Base-by-base conservation (phyloP, 2,888 invertebrate genomes). In the Mesochorus sp. region DNA sequence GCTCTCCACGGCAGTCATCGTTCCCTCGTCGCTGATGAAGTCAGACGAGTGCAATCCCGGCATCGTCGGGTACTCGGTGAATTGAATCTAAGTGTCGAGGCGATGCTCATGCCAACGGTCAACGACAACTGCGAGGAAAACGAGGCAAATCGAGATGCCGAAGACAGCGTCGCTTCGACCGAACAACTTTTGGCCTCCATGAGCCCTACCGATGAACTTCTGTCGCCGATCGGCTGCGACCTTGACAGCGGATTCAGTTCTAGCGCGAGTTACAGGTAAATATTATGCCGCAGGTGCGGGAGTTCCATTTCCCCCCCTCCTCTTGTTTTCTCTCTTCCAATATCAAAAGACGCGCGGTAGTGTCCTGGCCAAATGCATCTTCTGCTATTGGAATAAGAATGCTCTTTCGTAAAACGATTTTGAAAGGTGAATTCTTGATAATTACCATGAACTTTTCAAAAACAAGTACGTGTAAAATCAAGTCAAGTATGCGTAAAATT, bases 61-160 rank as follows among this genome's bases (percentile, higher is more conserved):
- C 97, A 97, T 91, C 94, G 95, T 85, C 93, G 96, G 88, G 96
- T 97, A 83, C 93, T 97, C 80, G 97, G 96, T 49, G 96, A 97
- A 91, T 92, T 97, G 76, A 97, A 97, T 92, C 93, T 97, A 77
- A 96, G 97, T 84, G 96, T 96, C 49, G 97, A 97, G 92, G 97
- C 96, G 51, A 97, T 97, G 96, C 91, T 97, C 82, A 97, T 97
- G 97, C 97, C 97, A 14, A 94, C 94, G 82, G 91, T 91, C 81
- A 91, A 89, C 74, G 85, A 85, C 68, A 90, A 89, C 80, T 92
- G 92, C 84, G 92, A 92, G 21, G 91, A 92, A 10, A 91, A 92
- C 76, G 91, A 91, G 51, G 80, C 93, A 93, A 91, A 94, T 93
- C 82, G 94, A 93, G 82, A 93, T 93, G 89, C 94, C 94, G 76